Evolutionary conservation across 2,797 vertebrate genomes (phyloP), one percentile per base, ranked within the genome.

Genomic region (Chloroceryle inda): DNA sequence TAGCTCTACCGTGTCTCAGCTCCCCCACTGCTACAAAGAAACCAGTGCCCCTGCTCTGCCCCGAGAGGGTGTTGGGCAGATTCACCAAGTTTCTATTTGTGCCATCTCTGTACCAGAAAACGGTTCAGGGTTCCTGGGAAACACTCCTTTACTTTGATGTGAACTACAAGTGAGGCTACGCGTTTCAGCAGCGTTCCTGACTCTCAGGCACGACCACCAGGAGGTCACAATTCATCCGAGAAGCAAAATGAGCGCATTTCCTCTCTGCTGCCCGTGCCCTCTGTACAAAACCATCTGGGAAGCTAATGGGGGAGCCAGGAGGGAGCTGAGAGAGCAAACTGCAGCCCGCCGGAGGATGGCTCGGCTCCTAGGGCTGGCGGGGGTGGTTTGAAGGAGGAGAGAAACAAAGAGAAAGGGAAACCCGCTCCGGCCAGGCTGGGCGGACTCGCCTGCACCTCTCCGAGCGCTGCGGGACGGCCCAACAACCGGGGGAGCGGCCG

Each of bases 161-260:
- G 82, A 72, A 24, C 64, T 26, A 10, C n/a, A 6, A 12, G 29
- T 13, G 23, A 66, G 47, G 44, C 86, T 68, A 22, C 16, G 19
- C 1, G 26, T 33, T 58, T 44, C 47, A 47, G 29, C n/a, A 19
- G 68, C 56, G 55, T 88, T 62, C 45, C 74, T 12, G 53, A 31
- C 74, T 76, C 53, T 72, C 89, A 44, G 52, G 59, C 81, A 29
- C 91, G 84, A 94, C 94, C 94, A 88, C 83, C 92, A 84, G 94
- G 96, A 96, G 91, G 86, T 96, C 93, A 62, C 49, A 42, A 68
- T 2, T 58, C 95, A 91, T 55, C 81, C 74, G 87, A 95, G 89
- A 77, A 78, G 61, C 78, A 45, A 75, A 71, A 95, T 80, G 93
- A 94, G 40, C 80, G 80, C 85, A 72, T 92, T 94, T 94, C 94